Evolutionary conservation across 2,797 vertebrate genomes (phyloP).

Genomic region (Sitta carolinensis): DNA sequence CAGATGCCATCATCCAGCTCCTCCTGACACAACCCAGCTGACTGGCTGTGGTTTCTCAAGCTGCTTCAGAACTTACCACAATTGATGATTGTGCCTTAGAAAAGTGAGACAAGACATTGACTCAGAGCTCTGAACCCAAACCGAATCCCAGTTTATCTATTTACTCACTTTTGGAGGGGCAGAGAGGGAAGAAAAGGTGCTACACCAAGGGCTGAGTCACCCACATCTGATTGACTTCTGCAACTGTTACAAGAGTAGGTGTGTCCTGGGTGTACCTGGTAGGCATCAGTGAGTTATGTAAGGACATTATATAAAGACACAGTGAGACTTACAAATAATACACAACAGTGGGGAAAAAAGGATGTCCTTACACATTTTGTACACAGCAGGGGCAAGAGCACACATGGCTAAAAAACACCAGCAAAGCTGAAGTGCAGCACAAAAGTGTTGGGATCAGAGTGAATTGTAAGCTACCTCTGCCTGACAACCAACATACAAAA

Average conservation of each 20-base stretch:
- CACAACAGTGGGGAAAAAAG: background rate
- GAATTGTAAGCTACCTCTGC: background rate
- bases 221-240: slow-evolving; percentile 15
- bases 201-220: background rate
- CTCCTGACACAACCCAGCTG: slow-evolving; percentile 33
- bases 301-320: slow-evolving; percentile 1
- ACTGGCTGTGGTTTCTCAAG: slow-evolving; percentile 42
- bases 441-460: background rate
- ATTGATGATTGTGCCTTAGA: background rate
- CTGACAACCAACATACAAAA: background rate
- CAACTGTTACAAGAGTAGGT: background rate
- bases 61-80: slow-evolving; percentile 5
- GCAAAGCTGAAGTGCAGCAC: background rate
- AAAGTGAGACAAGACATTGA: background rate
- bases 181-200: slow-evolving; percentile 24
- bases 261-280: background rate
- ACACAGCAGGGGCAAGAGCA: background rate
- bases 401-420: background rate
- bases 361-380: background rate
- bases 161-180: slow-evolving; percentile 21
- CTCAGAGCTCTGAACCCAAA: background rate
- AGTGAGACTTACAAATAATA: background rate
- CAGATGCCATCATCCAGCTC: slow-evolving; percentile 8
- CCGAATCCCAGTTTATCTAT: background rate
- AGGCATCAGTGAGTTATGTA: background rate